Evolutionary conservation across 1,140 invertebrate genomes (phyloP), one percentile per base, ranked within the genome.

Genomic region (Drosophila mojavensis): DNA sequence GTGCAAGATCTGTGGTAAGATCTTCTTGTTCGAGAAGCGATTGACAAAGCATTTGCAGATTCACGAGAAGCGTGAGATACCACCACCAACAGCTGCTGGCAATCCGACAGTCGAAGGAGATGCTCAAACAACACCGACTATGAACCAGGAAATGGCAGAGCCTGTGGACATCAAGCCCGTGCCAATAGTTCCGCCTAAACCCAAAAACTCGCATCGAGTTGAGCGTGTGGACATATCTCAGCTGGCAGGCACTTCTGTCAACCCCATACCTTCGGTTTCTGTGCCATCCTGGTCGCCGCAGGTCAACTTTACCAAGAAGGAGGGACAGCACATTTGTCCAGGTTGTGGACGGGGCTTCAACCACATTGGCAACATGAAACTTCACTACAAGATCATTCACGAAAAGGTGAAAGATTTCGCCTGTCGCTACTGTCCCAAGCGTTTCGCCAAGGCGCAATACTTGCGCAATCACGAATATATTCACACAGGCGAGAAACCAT

Each of bases 401-500:
- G 78, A 91, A 48, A 92, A 90, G 69, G 83, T 92, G 9, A 92
- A 92, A 68, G 90, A 92, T 43, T 92, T 91, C 53, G 85, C 86
- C 39, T 92, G 91, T 62, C 78, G 90, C 50, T 92, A 91, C 58
- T 92, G 91, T 56, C 80, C 89, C n/a, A 85, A 90, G 50, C 73
- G 86, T 3, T 92, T 92, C 47, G 86, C 90, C 15, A 92, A 92
- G 64, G 91, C 91, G 36, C 91, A 92, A 51, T 91, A 90, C n/a
- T 60, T 92, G 7, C 91, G 91, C 17, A 90, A 92, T 65, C 91
- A 92, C 58, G 90, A 92, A 48, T 92, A 89, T 69, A 92, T 90
- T 0, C 91, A 92, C 30, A 92, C 91, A 51, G 95, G 95, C 3
- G 91, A 92, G 41, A 92, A 91, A 56, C 91, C 91, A 0, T 91